Conservation (phyloP, 2,797 vertebrate genomes). For the Oreortyx pictus region DNA sequence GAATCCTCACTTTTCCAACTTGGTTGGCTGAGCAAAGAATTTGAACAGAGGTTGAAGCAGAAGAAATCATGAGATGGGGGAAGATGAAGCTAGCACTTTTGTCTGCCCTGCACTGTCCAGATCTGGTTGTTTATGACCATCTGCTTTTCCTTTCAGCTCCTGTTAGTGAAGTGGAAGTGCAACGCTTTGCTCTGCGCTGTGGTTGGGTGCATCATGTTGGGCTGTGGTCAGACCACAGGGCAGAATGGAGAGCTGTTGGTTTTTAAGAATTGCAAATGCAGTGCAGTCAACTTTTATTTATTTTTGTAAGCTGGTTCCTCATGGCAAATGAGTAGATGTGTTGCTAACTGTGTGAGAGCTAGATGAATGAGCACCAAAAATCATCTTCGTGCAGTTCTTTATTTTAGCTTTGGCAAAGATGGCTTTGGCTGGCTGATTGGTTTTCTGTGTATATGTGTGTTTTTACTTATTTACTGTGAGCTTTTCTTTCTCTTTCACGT, state of each 20-base stretch:
- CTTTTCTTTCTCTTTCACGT: not conserved
- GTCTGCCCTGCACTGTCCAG: not conserved
- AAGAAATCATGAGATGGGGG: not conserved
- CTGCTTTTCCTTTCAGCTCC: not conserved
- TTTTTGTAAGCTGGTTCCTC: not conserved
- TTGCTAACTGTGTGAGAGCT: not conserved
- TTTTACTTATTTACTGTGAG: not conserved
- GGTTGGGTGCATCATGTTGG: not conserved
- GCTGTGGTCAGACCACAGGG: not conserved
- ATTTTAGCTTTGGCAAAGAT: not conserved
- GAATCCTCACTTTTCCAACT: not conserved
- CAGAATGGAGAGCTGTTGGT: not conserved
- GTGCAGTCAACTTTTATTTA: not conserved
- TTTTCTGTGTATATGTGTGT: not conserved
- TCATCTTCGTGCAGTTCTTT: not conserved
- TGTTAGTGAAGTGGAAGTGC: not conserved
- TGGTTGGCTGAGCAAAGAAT: not conserved
- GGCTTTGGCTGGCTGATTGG: not conserved
- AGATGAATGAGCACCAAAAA: not conserved
- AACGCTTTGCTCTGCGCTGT: not conserved
- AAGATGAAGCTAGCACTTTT: not conserved
- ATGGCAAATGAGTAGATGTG: not conserved
- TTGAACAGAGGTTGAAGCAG: not conserved
- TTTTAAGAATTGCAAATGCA: slow-evolving; percentile 1
- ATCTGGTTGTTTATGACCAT: not conserved